These are phyloP conservation scores for Panonychus citri DNA, from an alignment of 1,140 invertebrate genomes.

Conservation along the genomic window DNA sequence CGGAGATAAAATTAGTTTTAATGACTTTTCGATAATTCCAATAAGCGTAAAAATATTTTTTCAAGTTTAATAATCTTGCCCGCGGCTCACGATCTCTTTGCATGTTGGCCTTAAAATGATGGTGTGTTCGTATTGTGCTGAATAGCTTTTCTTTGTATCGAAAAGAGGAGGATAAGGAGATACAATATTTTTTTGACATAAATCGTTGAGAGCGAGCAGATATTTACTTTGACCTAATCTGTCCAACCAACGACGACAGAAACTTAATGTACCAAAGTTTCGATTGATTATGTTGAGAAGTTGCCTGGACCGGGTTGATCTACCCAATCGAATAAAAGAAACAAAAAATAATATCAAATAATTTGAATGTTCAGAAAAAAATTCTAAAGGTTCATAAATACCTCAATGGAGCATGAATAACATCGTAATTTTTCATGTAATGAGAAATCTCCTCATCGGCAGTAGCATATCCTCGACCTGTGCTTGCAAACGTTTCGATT, in stretches of 20 bases:
- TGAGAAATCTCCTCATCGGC: slow-evolving; percentile 98
- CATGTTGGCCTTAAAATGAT: slow-evolving; percentile 89
- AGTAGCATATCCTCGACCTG: slow-evolving; percentile 83
- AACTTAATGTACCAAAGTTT: slow-evolving; percentile 90
- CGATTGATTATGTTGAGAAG: slow-evolving; percentile 87
- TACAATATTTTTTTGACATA: slow-evolving; percentile 83
- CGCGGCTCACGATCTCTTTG: slow-evolving; percentile 90
- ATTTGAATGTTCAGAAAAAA: background rate
- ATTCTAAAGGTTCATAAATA: too few relatives aligned
- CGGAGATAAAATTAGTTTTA: too few relatives aligned
- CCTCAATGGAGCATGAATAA: slow-evolving; percentile 61
- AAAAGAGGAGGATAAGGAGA: slow-evolving; percentile 94
- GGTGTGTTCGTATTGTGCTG: slow-evolving; percentile 97
- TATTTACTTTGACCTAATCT: slow-evolving; percentile 88
- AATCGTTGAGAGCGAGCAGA: slow-evolving; percentile 91
- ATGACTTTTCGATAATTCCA: too few relatives aligned
- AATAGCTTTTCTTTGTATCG: slow-evolving; percentile 92
- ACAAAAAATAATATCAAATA: slow-evolving; percentile 4
- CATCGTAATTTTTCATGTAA: slow-evolving; percentile 98
- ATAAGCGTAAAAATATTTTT: too few relatives aligned
- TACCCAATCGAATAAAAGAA: slow-evolving; percentile 23
- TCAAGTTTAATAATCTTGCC: slow-evolving; percentile 64
- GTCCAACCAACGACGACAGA: slow-evolving; percentile 96
- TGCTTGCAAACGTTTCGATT: slow-evolving; percentile 98
- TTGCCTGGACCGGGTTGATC: slow-evolving; percentile 70